Conservation (phyloP, 1,140 invertebrate genomes). For the Brachystomella parvula region DNA sequence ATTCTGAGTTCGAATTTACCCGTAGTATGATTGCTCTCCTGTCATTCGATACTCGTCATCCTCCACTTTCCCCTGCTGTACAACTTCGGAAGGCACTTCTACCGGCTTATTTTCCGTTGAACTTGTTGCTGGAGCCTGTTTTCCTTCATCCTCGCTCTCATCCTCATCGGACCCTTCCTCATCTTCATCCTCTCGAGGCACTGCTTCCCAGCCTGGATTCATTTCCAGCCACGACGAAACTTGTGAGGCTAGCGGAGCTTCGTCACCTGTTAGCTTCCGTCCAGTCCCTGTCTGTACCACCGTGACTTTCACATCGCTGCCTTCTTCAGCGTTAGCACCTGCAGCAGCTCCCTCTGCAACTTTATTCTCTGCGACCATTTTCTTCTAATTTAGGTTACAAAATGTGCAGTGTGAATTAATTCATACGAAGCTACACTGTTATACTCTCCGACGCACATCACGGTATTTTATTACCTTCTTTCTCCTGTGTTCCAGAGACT, state of each 20-base stretch:
- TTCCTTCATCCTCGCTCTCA: conserved; percentile 16
- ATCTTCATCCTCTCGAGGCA: conserved; percentile 47
- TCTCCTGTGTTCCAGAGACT: conserved; percentile 42
- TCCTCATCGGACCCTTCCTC: conserved; percentile 36
- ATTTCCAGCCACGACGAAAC: conserved; percentile 47
- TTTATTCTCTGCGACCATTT: conserved; percentile 27
- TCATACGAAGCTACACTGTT: no score
- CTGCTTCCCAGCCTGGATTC: conserved; percentile 51
- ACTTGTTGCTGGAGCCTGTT: neutral
- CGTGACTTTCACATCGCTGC: conserved; percentile 46
- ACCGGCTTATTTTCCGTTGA: neutral
- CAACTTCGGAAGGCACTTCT: neutral
- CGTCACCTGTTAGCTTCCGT: conserved; percentile 50
- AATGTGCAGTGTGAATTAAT: neutral
- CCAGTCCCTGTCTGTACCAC: conserved; percentile 54
- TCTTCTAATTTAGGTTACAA: conserved; percentile 8
- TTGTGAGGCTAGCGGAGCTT: conserved; percentile 53
- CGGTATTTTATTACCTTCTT: conserved; percentile 39
- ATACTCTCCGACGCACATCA: no score
- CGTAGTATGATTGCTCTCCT: conserved; percentile 48
- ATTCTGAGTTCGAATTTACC: conserved; percentile 14
- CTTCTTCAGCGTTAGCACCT: conserved; percentile 29
- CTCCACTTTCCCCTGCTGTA: conserved; percentile 43
- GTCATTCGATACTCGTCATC: conserved; percentile 52
- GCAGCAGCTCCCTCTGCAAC: conserved; percentile 29